Conservation (phyloP, 2,888 invertebrate genomes). For the Lepidonotus clava region DNA sequence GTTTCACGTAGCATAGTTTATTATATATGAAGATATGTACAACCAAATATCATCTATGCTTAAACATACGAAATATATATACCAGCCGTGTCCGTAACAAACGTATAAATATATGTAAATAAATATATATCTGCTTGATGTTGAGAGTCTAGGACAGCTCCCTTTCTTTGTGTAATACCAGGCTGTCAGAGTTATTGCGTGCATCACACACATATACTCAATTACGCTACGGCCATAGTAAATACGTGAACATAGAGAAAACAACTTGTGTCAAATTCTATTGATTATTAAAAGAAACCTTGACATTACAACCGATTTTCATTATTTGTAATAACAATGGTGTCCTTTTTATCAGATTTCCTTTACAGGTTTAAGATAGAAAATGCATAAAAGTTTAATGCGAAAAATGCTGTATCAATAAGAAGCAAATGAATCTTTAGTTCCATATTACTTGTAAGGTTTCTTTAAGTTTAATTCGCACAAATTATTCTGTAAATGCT, state of each 20-base stretch:
- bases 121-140: slow-evolving; percentile 42
- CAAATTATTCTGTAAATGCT: no score
- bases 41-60: slow-evolving; percentile 36
- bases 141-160: background rate
- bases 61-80: slow-evolving; percentile 54
- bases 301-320: no score
- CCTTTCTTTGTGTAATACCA: background rate
- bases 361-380: no score
- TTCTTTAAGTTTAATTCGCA: no score
- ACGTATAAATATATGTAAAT: slow-evolving; percentile 54
- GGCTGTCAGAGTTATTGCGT: background rate
- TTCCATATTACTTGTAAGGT: no score
- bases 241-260: background rate
- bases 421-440: no score
- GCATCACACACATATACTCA: background rate
- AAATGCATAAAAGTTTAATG: no score
- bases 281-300: background rate
- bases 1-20: slow-evolving; percentile 49
- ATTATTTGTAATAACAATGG: no score
- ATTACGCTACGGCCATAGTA: background rate
- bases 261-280: background rate
- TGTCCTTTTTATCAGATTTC: no score
- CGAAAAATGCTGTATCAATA: no score
- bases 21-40: slow-evolving; percentile 52
- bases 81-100: slow-evolving; percentile 52